These are phyloP conservation scores for Drosophila navojoa DNA, from an alignment of 1,140 invertebrate species.

Conservation along the genomic window DNA sequence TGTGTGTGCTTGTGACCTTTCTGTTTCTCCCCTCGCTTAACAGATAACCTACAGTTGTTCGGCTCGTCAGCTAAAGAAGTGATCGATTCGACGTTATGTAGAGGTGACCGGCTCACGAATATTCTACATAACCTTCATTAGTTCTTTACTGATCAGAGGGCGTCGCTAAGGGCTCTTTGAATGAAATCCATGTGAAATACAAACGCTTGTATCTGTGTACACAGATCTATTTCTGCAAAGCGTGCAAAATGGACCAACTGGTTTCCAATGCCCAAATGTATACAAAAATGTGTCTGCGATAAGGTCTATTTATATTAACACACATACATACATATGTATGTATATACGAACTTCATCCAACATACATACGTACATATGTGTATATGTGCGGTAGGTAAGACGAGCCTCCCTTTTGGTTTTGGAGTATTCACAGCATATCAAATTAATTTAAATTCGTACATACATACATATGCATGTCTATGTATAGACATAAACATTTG, in stretches of 20 bases:
- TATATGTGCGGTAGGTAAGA: conserved; percentile 37
- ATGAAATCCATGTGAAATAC: conserved; percentile 2
- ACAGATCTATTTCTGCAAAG: conserved; percentile 32
- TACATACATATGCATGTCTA: no score
- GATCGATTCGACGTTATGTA: conserved; percentile 41
- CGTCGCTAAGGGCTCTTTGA: neutral
- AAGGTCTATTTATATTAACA: conserved; percentile 59
- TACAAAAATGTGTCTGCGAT: conserved; percentile 26
- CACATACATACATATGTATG: conserved; percentile 1
- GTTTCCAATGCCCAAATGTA: conserved; percentile 27
- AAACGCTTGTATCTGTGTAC: neutral
- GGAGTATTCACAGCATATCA: conserved; percentile 19
- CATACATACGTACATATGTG: neutral
- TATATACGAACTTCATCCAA: neutral
- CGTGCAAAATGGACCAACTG: conserved; percentile 14
- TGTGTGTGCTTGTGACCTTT: conserved; percentile 47
- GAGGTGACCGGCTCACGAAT: conserved; percentile 57
- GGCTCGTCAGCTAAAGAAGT: conserved; percentile 36
- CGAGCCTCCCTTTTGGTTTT: conserved; percentile 51
- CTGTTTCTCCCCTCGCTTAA: conserved; percentile 19
- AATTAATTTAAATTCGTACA: neutral
- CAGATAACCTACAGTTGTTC: conserved; percentile 31
- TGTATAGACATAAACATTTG: no score
- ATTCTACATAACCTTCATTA: conserved; percentile 51
- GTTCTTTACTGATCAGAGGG: conserved; percentile 19